These are phyloP conservation scores for Amblyopsis rosae DNA, from an alignment of 2,113 vertebrate species.

Conservation along the genomic window DNA sequence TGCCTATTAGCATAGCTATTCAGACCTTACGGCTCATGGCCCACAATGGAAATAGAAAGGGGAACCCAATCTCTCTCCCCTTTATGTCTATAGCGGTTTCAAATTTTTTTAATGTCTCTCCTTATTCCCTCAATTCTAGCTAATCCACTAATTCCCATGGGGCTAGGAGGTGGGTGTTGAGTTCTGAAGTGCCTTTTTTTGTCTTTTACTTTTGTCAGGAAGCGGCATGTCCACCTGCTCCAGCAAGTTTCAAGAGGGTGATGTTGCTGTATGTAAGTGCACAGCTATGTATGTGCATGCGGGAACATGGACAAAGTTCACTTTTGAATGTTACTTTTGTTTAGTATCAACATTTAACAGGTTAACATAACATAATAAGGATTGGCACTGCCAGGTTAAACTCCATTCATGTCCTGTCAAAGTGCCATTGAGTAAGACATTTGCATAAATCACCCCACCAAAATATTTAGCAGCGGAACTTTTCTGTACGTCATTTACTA, in stretches of 20 bases:
- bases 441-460: too few species aligned
- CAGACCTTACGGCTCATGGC: conserved; percentile 68
- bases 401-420: too few species aligned
- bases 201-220: conserved; percentile 64
- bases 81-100: conserved; percentile 66
- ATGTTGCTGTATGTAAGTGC: conserved; percentile 13
- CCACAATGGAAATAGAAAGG: conserved; percentile 72
- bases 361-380: too few species aligned
- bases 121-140: conserved; percentile 57
- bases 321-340: neutral
- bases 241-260: conserved; percentile 53
- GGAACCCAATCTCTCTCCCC: conserved; percentile 63
- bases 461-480: too few species aligned
- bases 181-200: conserved; percentile 73
- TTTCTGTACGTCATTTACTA: neutral
- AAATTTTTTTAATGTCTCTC: conserved; percentile 52
- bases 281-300: conserved; percentile 3
- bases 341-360: neutral
- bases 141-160: conserved; percentile 71
- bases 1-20: conserved; percentile 82
- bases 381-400: too few species aligned
- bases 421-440: too few species aligned
- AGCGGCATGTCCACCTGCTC: conserved; percentile 71
- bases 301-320: neutral
- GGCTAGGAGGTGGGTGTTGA: conserved; percentile 59